Evolutionary conservation across 2,888 invertebrate species (phyloP).

Genomic region (Koerneria pararmatus): DNA sequence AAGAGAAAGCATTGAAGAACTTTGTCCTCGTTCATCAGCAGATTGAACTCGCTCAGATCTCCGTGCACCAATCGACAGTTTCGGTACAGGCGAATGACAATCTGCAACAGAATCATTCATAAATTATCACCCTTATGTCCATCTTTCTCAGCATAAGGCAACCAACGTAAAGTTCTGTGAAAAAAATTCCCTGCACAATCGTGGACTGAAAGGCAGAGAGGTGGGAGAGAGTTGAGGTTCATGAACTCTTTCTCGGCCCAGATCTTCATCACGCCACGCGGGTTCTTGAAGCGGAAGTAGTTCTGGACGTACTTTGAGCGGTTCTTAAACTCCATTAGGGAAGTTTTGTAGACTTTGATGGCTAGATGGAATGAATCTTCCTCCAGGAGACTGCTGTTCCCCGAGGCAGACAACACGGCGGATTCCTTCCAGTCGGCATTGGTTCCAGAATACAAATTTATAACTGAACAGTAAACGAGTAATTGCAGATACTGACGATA

Average conservation of each 20-base stretch:
- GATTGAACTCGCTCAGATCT: slow-evolving; percentile 69
- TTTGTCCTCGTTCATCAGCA: slow-evolving; percentile 65
- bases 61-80: slow-evolving; percentile 67
- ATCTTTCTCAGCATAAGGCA: too few species aligned
- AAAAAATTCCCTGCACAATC: too few species aligned
- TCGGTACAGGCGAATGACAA: slow-evolving; percentile 64
- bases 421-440: slow-evolving; percentile 48
- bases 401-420: slow-evolving; percentile 46
- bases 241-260: slow-evolving; percentile 70
- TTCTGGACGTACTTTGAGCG: slow-evolving; percentile 66
- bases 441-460: too few species aligned
- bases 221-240: slow-evolving; percentile 61
- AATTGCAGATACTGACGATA: too few species aligned
- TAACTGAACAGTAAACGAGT: too few species aligned
- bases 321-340: slow-evolving; percentile 67
- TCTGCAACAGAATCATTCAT: too few species aligned
- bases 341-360: slow-evolving; percentile 66
- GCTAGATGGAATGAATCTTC: slow-evolving; percentile 33
- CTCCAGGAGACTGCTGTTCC: background rate
- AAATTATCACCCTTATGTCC: too few species aligned
- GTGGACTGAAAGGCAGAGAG: background rate
- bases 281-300: slow-evolving; percentile 68
- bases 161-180: too few species aligned
- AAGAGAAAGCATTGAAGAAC: too few species aligned
- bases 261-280: slow-evolving; percentile 66